Base-by-base conservation (phyloP, 2,888 invertebrate genomes). In the Pyrrhosoma nymphula region DNA sequence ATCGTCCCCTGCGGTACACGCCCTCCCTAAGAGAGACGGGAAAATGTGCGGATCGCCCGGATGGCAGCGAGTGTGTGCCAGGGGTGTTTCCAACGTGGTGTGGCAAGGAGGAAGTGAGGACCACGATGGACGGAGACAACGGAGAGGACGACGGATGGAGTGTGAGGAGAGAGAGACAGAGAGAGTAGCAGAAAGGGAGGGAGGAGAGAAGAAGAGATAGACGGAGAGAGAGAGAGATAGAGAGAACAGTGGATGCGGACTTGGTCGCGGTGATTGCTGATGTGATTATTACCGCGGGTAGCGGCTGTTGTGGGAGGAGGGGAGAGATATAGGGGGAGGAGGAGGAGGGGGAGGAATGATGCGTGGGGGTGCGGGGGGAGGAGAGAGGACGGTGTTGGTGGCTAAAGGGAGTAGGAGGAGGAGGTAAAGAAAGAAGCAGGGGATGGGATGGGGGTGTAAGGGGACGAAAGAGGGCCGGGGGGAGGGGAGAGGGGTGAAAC, bases 361-460 rank as follows among this genome's bases (percentile, higher is more conserved):
- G 60, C 10, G 55, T 4, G 47, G 39, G 69, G 88, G 69, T 82
- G 88, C 63, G 95, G 35, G 63, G 89, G 47, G 2, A 4, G 47
- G 47, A 47, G 88, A 89, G 95, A 20, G 95, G 63, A 10, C 14
- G 95, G 60, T 60, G 60, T 60, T 60, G 60, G 60, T 60, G 60
- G 60, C 60, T 60, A 20, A 60, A 60, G 60, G 60, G 60, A 88
- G 95, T n/a, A n/a, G 88, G 95, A n/a, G 95, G 91, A 55, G 91
- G 69, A 23, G 90, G 56, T 18, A 95, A 90, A 39, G 95, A 69
- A 60, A 12, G 55, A 60, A 56, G n/a, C 47, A 47, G 63, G 60
- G 93, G 56, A 56, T 26, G 60, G 69, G 39, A 35, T 0, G 96
- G 95, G 95, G 96, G 96, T 96, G 96, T 96, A 39, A 23, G 23